Evolutionary conservation across 2,113 vertebrate species (phyloP), one percentile per base, ranked within the genome.

Genomic region (Nycticebus coucang): DNA sequence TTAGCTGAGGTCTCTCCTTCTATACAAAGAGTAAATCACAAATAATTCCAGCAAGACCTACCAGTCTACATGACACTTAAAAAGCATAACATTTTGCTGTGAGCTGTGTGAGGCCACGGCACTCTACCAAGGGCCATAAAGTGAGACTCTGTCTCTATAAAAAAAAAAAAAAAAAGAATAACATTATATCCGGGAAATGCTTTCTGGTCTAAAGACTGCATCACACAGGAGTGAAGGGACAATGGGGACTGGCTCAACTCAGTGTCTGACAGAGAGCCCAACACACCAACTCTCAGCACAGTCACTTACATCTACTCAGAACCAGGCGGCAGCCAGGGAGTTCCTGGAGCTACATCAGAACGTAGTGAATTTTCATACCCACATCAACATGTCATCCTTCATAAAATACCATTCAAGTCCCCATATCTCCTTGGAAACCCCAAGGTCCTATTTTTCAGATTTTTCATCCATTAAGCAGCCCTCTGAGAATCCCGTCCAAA

Each of bases 321-420:
- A 77, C n/a, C 37, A 81, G 89, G 50, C 45, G 60, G 82, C 87
- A 94, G 82, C 83, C 59, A 50, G 80, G 92, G 60, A 62, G 35
- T 81, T 33, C 26, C 72, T 92, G 92, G 87, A 84, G 59, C 26
- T 41, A 53, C 83, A 28, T 87, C 66, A 59, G 0, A 91, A 68
- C 35, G 33, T 4, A 89, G 85, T 74, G 78, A 84, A 95, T 81
- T 92, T 92, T 84, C 85, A 57, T 41, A 95, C 41, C 75, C 19
- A 57, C 69, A 62, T 64, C 83, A 35, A 78, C 4, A 30, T 80
- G 82, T 91, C 92, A 80, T 57, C 60, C 68, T 92, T 72, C 84
- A 84, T 71, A 89, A 92, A 83, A 89, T 50, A 55, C 22, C 30
- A 55, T 18, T 75, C 74, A 90, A 83, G 80, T 95, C 83, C 75